Conservation (phyloP, 1,140 invertebrate genomes). For the Drosophila persimilis region DNA sequence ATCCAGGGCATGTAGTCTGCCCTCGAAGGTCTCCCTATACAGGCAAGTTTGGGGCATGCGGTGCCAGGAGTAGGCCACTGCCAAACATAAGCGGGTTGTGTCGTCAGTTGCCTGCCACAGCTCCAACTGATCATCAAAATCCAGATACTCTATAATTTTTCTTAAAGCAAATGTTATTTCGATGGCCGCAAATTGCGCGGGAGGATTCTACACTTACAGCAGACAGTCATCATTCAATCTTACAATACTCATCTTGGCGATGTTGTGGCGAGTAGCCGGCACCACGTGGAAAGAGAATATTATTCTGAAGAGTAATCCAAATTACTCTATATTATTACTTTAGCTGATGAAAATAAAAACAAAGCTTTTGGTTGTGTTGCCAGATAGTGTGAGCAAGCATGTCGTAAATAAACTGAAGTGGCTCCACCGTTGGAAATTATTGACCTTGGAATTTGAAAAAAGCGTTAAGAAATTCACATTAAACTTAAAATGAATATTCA, state of each 20-base stretch:
- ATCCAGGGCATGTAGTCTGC: background rate
- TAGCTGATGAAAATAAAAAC: constrained; percentile 26
- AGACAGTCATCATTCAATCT: constrained; percentile 38
- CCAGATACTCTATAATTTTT: constrained; percentile 36
- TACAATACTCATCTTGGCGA: constrained; percentile 4
- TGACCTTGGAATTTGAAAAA: too few relatives aligned
- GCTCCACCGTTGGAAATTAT: too few relatives aligned
- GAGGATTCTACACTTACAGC: constrained; percentile 24
- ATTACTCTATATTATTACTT: constrained; percentile 4
- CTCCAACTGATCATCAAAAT: constrained; percentile 29
- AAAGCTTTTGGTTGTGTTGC: constrained; percentile 5
- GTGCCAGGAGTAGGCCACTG: constrained; percentile 29
- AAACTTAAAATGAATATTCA: too few relatives aligned
- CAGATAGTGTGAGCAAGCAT: too few relatives aligned
- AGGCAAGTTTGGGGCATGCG: constrained; percentile 6
- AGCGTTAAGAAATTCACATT: too few relatives aligned
- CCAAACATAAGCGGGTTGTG: constrained; percentile 6
- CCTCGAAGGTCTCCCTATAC: constrained; percentile 5
- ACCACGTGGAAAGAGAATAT: background rate
- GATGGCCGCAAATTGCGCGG: too few relatives aligned
- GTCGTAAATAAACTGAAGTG: too few relatives aligned
- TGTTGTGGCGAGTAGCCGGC: too few relatives aligned
- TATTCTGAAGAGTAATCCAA: background rate
- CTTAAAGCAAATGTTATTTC: constrained; percentile 6
- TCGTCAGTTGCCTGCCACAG: constrained; percentile 36